A percentile compares a stretch with the other conserved stretches of the same genome.
These are phyloP conservation scores for Ptychochromis oligacanthus DNA, from an alignment of 2,113 vertebrate genomes.

Conservation along the genomic window DNA sequence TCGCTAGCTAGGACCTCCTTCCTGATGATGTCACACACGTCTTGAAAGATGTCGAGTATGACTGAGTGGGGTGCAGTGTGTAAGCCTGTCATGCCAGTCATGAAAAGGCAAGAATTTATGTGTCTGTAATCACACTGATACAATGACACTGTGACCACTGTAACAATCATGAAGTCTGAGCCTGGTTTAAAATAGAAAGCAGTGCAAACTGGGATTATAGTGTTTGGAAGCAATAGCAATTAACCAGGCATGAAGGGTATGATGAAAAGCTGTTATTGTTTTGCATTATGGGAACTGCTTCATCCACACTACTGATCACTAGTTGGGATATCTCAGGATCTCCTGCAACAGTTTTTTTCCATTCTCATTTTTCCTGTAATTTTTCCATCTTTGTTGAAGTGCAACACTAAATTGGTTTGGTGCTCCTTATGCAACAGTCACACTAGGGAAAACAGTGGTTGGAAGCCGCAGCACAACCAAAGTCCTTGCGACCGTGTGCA, in stretches of 20 bases:
- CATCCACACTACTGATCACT: not conserved
- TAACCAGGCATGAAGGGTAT: not conserved
- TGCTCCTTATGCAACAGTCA: not conserved
- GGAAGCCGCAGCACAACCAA: not conserved
- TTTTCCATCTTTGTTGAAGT: not conserved
- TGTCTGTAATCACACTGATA: not conserved
- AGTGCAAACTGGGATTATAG: not conserved
- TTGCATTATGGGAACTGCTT: slow-evolving; percentile 17
- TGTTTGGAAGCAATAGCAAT: not conserved
- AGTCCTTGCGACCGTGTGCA: not conserved
- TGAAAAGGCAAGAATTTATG: not conserved
- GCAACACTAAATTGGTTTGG: not conserved
- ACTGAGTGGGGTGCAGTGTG: not conserved
- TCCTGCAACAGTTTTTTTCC: not conserved
- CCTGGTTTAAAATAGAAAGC: not conserved
- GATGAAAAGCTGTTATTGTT: not conserved
- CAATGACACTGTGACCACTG: not conserved
- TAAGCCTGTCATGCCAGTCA: not conserved
- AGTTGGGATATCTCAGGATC: not conserved
- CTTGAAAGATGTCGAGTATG: not conserved
- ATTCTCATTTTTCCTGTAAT: not conserved
- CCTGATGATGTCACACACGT: not conserved
- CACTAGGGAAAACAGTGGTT: not conserved
- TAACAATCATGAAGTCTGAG: not conserved
- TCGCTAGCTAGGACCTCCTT: not conserved